Base-by-base conservation (phyloP, 2,888 invertebrate species). In the Callyntrura guangdongensis region DNA sequence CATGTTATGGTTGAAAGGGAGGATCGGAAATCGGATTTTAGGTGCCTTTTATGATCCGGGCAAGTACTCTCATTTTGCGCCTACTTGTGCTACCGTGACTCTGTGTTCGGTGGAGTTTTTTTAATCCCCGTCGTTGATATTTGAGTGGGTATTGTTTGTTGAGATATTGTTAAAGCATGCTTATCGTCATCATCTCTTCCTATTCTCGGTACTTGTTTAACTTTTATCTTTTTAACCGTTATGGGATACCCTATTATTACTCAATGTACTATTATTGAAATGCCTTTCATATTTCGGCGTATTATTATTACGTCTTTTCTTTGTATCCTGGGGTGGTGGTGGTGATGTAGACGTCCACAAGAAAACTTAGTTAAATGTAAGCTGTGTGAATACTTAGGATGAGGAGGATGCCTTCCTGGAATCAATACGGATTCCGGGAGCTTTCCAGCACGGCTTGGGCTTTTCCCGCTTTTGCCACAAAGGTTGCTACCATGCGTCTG, bases 351-450 rank as follows among this genome's bases (percentile, higher is more conserved):
- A 53, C 11, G 53, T 53, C n/a, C 53, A 36, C 36, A 36, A 2
- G 36, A 6, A 36, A 36, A 36, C 36, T 36, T 36, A 4, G 36
- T 36, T 36, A 36, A 36, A 36, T 36, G 6, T 6, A 36, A 36
- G 36, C 36, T 36, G 36, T 36, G 36, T 36, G 3, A 36, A 36
- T 36, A 36, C 11, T 53, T 3, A n/a, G 3, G 53, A n/a, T 14
- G 53, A 53, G 1, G n/a, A 53, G 2, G 53, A 11, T 14, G 12
- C n/a, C 45, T 17, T 45, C 36, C 36, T 45, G 72, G 36, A 72
- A 72, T 72, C 45, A n/a, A 45, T 72, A 72, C n/a, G 17, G n/a
- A 45, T 72, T 72, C 72, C 72, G 45, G 36, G 36, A 72, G 17
- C n/a, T n/a, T 72, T 72, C 72, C 36, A 72, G 45, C 72, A 36